Evolutionary conservation across 2,797 vertebrate species (phyloP).

Genomic region (Pipistrellus pipistrellus): DNA sequence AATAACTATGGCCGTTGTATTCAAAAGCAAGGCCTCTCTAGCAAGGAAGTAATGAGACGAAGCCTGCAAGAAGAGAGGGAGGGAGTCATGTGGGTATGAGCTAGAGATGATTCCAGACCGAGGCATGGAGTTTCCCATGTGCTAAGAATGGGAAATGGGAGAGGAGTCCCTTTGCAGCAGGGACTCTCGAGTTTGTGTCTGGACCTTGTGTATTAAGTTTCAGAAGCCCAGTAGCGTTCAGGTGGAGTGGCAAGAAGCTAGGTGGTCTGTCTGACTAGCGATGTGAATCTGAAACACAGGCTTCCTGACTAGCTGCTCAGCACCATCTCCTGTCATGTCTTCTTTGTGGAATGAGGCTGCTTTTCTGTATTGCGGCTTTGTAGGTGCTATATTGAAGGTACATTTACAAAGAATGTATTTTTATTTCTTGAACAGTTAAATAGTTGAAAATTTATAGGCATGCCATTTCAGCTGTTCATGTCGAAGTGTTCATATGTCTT

Average conservation of each 20-base stretch:
- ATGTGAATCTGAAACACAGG: background rate
- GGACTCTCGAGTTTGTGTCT: background rate
- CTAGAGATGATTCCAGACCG: background rate
- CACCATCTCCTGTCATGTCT: background rate
- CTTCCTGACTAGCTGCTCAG: background rate
- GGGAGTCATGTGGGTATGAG: background rate
- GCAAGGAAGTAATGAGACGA: background rate
- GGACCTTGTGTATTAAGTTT: background rate
- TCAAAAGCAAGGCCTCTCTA: background rate
- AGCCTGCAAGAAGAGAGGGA: background rate
- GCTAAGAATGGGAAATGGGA: background rate
- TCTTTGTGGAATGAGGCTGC: background rate
- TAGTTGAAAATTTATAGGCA: background rate
- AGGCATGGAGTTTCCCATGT: background rate
- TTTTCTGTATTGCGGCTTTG: background rate
- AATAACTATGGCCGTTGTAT: background rate
- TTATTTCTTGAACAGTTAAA: slow-evolving; percentile 7
- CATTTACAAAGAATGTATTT: background rate
- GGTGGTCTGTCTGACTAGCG: background rate
- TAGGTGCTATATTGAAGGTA: background rate
- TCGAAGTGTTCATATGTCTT: background rate
- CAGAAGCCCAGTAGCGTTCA: background rate
- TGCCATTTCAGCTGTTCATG: background rate
- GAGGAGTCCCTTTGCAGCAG: background rate
- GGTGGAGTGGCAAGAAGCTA: background rate